A percentile compares a stretch with the other conserved stretches of the same genome.
Evolutionary conservation across 2,113 vertebrate species (phyloP).

Genomic region (Hiodon alosoides): DNA sequence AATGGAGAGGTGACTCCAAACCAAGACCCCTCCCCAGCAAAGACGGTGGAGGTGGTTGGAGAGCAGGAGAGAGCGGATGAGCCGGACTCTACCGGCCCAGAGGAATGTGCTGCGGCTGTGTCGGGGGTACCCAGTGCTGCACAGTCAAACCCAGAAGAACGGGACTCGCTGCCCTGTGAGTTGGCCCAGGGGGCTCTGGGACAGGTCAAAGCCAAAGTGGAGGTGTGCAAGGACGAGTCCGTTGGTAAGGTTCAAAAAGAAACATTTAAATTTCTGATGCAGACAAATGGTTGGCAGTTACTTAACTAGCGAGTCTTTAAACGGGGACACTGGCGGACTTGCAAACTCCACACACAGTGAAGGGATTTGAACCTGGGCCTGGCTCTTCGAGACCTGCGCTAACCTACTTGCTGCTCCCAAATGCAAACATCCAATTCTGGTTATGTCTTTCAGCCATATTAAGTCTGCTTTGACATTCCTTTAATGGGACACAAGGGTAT

Average conservation of each 20-base stretch:
- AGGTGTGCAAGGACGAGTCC: constrained; percentile 98
- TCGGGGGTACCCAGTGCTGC: constrained; percentile 30
- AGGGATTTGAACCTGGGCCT: too few relatives aligned
- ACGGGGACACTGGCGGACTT: too few relatives aligned
- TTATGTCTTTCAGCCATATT: too few relatives aligned
- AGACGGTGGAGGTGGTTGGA: constrained; percentile 57
- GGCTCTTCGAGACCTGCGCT: too few relatives aligned
- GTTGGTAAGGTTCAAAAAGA: constrained; percentile 67
- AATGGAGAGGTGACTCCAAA: constrained; percentile 71
- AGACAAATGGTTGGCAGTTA: not conserved
- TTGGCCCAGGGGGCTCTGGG: constrained; percentile 82
- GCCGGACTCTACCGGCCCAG: constrained; percentile 65
- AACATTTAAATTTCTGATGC: not conserved
- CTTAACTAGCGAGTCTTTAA: not conserved
- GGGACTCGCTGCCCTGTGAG: constrained; percentile 62
- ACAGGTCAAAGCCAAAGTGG: constrained; percentile 96
- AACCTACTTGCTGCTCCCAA: too few relatives aligned
- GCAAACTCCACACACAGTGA: too few relatives aligned
- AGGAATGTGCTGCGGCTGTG: constrained; percentile 32
- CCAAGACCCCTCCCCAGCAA: constrained; percentile 62
- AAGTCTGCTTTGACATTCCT: too few relatives aligned
- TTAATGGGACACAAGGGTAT: too few relatives aligned
- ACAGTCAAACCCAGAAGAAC: constrained; percentile 45
- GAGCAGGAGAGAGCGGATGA: constrained; percentile 62
- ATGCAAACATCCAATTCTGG: too few relatives aligned